Evolutionary conservation across 2,888 invertebrate genomes (phyloP).

Genomic region (Volucella inflata): DNA sequence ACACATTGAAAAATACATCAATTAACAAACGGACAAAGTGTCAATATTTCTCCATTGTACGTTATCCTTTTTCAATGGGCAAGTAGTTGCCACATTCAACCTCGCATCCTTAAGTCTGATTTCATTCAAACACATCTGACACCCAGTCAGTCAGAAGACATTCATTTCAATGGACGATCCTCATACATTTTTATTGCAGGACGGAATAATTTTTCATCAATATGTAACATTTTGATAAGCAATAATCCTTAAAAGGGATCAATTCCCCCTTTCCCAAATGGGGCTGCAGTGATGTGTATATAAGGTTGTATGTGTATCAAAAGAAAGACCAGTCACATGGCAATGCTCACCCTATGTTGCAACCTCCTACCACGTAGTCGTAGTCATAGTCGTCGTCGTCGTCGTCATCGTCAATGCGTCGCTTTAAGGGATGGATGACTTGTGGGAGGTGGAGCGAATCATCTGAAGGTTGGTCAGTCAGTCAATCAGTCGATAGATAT

Average conservation of each 20-base stretch:
- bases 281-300: conserved; percentile 18
- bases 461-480: conserved; percentile 59
- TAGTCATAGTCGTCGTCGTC: not conserved
- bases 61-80: not conserved
- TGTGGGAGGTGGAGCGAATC: conserved; percentile 43
- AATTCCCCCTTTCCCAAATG: conserved; percentile 48
- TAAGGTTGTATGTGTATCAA: conserved; percentile 6
- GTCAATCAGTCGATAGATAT: conserved; percentile 65
- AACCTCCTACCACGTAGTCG: not conserved
- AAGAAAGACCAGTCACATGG: conserved; percentile 2
- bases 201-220: conserved; percentile 77
- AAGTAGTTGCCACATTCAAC: conserved; percentile 9
- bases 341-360: conserved; percentile 21
- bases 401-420: conserved; percentile 6
- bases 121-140: conserved; percentile 3
- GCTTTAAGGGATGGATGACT: conserved; percentile 39
- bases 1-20: no score
- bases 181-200: conserved; percentile 77
- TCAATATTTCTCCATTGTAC: no score
- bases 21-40: no score
- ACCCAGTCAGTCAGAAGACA: conserved; percentile 50
- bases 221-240: conserved; percentile 77
- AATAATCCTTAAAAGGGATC: conserved; percentile 77
- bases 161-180: conserved; percentile 71
- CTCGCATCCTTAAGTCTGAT: not conserved